phyloP scores from a whole-genome alignment of 1,140 invertebrate genomes.

The Eumeta japonica region DNA sequence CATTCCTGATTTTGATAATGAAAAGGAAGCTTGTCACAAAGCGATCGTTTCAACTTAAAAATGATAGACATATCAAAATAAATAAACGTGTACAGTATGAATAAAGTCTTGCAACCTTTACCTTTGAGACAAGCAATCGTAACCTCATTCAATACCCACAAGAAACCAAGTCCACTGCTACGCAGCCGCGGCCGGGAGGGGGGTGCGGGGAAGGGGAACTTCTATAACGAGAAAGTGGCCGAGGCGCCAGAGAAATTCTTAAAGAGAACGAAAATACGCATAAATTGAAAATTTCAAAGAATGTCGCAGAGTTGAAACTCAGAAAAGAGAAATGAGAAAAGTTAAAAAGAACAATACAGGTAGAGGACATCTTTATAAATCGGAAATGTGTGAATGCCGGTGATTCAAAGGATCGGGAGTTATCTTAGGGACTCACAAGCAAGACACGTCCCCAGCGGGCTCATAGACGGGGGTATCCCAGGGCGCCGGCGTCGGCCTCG shows the following conservation, averaged over 20 bases:
- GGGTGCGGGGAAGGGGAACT: conserved; percentile 5
- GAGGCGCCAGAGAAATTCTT: too few species aligned
- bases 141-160: conserved; percentile 35
- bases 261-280: background rate
- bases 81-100: conserved; percentile 26
- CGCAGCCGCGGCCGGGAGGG: conserved; percentile 31
- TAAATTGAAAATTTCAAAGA: background rate
- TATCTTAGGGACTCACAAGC: conserved; percentile 58
- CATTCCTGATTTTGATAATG: conserved; percentile 19
- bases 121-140: conserved; percentile 50
- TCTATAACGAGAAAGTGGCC: too few species aligned
- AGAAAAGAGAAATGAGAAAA: conserved; percentile 6
- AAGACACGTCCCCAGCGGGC: conserved; percentile 49
- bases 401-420: conserved; percentile 29
- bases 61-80: conserved; percentile 24
- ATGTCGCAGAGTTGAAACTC: too few species aligned
- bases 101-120: too few species aligned
- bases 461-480: conserved; percentile 48
- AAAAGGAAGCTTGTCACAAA: conserved; percentile 43
- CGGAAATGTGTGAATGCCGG: conserved; percentile 16
- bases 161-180: conserved; percentile 56
- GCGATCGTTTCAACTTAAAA: conserved; percentile 23
- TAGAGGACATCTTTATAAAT: conserved; percentile 6
- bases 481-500: conserved; percentile 26
- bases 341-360: conserved; percentile 5